A percentile compares a stretch with the other conserved stretches of the same genome.
Evolutionary conservation across 2,113 vertebrate species (phyloP).

Genomic region (Nematolebias whitei): DNA sequence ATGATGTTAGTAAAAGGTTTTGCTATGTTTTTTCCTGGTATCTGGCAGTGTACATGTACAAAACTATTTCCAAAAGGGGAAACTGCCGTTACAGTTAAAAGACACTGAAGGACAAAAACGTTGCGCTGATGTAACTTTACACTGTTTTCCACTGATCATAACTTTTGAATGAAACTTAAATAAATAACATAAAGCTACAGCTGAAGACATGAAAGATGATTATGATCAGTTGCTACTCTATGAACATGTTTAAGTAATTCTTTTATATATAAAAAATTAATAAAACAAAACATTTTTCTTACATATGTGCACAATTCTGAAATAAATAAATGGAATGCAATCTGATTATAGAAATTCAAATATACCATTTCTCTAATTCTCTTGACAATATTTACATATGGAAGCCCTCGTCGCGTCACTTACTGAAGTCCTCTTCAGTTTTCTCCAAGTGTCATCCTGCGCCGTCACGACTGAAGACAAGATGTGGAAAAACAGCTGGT

Average conservation of each 20-base stretch:
- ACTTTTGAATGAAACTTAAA: neutral
- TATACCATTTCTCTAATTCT: conserved; percentile 10
- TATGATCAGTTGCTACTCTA: conserved; percentile 22
- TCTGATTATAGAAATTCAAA: conserved; percentile 14
- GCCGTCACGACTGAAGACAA: too few species aligned
- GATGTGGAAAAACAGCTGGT: too few species aligned
- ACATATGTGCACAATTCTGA: neutral
- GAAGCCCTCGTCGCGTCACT: conserved; percentile 43
- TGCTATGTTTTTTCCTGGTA: conserved; percentile 4
- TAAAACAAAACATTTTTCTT: conserved; percentile 8
- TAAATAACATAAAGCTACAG: conserved; percentile 4
- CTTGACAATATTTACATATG: conserved; percentile 51
- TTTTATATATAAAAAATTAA: conserved; percentile 29
- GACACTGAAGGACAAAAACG: conserved; percentile 9
- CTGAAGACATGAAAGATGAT: conserved; percentile 1
- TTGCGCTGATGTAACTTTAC: neutral
- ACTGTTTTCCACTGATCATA: neutral
- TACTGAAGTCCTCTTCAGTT: conserved; percentile 16
- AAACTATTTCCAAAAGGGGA: conserved; percentile 16
- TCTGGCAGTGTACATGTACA: conserved; percentile 31
- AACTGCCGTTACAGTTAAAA: conserved; percentile 12
- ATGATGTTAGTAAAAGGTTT: conserved; percentile 27
- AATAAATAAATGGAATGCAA: conserved; percentile 13
- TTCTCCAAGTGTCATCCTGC: neutral
- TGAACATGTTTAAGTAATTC: conserved; percentile 7